Base-by-base conservation (phyloP, 2,888 invertebrate genomes). In the Acanthosepion pharaonis region DNA sequence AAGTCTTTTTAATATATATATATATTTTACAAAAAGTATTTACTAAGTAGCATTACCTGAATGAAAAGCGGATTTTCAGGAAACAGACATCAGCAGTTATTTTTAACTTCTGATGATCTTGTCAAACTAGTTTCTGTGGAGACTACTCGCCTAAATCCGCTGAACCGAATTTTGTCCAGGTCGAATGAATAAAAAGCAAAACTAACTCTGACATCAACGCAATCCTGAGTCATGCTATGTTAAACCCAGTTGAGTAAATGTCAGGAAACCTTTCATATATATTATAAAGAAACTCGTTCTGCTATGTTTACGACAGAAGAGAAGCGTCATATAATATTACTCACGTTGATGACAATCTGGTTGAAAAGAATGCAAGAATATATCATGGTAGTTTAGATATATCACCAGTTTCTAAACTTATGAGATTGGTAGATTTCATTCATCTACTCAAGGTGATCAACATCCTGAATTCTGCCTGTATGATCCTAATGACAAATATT, bases 71-170 rank as follows among this genome's bases (percentile, higher is more conserved):
- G n/a, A 78, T 78, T n/a, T 78, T 8, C 1, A n/a, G n/a, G 11
- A n/a, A 78, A 4, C 78, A 11, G 78, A 11, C 78, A 78, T 78
- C 78, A n/a, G 11, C 8, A 78, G n/a, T n/a, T 78, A 78, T 78
- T 78, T 78, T 78, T 78, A 78, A n/a, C 78, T n/a, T 9, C n/a
- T n/a, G 78, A n/a, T 78, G 78, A 78, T 78, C 78, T 78, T 78
- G 78, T 78, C 78, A 78, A n/a, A 0, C n/a, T n/a, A 78, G 78
- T 78, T 78, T 78, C n/a, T n/a, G 78, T 78, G 78, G n/a, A 78
- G 78, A 78, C 78, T n/a, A 3, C n/a, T n/a, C n/a, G 78, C 78
- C n/a, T n/a, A 78, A 78, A 78, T 78, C 78, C n/a, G 78, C 33
- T 78, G n/a, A 78, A 78, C 78, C 11, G n/a, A 78, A 78, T 33